Evolutionary conservation across 2,888 invertebrate species (phyloP), one percentile per base, ranked within the genome.

Genomic region (Nephrocerus scutellatus): DNA sequence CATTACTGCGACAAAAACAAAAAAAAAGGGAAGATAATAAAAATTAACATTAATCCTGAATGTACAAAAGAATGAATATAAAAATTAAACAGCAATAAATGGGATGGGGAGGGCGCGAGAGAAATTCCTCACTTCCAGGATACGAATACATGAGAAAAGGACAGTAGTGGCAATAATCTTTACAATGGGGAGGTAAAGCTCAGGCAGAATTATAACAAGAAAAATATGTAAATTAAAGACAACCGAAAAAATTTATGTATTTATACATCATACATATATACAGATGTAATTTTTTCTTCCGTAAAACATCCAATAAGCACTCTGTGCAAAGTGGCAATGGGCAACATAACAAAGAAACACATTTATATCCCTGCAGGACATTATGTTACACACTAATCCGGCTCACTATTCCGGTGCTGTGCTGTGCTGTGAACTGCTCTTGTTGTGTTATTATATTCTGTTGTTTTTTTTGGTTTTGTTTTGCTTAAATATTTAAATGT

Each of bases 371-470:
- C 59, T 62, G 63, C 60, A 63, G 63, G 63, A 63, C 61, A 62
- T 62, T 62, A 62, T 63, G 63, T 62, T 57, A 62, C 59, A 63
- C 59, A 62, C 63, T 62, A 63, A 62, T 62, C 62, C 62, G 59
- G 60, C 62, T 57, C 63, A 62, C 63, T 62, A 63, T 62, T 63
- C 55, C 59, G 60, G 55, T 54, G 60, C 39, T 52, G 55, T 57
- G 31, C 32, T 40, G 32, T 24, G 32, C 37, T 46, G n/a, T n/a
- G n/a, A n/a, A n/a, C n/a, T n/a, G n/a, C n/a, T n/a, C n/a, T n/a
- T n/a, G n/a, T n/a, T n/a, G n/a, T n/a, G n/a, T n/a, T n/a, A n/a
- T n/a, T n/a, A n/a, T n/a, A n/a, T n/a, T n/a, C n/a, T n/a, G n/a
- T n/a, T n/a, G n/a, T n/a, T n/a, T n/a, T n/a, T n/a, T n/a, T n/a